Evolutionary conservation across 2,113 vertebrate species (phyloP).

Genomic region (Neolamprologus modestus): DNA sequence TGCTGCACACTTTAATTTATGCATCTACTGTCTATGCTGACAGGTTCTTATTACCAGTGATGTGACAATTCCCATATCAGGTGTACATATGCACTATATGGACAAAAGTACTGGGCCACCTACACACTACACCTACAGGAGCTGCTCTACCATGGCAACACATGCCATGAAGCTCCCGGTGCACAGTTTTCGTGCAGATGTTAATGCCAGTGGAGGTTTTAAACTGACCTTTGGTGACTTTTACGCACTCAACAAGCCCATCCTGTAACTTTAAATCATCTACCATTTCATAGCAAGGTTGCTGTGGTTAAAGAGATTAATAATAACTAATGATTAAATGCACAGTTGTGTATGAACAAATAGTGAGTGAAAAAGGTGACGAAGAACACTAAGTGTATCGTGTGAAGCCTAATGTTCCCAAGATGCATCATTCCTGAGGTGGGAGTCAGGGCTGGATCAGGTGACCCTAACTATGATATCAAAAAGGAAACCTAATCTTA

Average conservation of each 20-base stretch:
- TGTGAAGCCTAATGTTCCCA: background rate
- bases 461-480: background rate
- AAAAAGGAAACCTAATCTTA: background rate
- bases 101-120: background rate
- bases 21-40: background rate
- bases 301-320: background rate
- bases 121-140: rapidly evolving
- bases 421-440: background rate
- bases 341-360: background rate
- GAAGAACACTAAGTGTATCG: background rate
- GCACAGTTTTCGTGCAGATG: background rate
- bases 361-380: background rate
- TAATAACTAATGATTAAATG: background rate
- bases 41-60: background rate
- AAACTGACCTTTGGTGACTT: rapidly evolving
- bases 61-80: background rate
- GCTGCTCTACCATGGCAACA: background rate
- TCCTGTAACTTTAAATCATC: rapidly evolving
- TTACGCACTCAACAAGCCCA: rapidly evolving
- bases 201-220: background rate
- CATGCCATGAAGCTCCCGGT: rapidly evolving
- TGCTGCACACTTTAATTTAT: background rate
- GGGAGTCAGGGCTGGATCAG: background rate
- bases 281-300: background rate
- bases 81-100: background rate